Base-by-base conservation (phyloP, 2,888 invertebrate genomes). In the Nomada lathburiana region DNA sequence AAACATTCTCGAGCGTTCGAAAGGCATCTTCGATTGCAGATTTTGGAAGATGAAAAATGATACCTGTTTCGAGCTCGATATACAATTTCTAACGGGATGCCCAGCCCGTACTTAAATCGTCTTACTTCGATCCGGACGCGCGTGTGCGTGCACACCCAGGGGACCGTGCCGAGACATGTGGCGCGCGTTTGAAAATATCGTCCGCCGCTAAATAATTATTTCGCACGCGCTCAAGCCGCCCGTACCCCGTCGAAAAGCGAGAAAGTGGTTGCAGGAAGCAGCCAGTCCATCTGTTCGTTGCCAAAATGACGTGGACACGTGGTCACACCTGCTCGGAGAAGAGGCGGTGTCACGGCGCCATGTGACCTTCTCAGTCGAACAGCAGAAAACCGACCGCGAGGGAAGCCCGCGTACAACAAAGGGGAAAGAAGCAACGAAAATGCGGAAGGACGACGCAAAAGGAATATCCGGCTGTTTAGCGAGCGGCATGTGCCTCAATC, bases 341-440 rank as follows among this genome's bases (percentile, higher is more conserved):
- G 36, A 20, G 50, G 26, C 26, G 16, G 26, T 20, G 23, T 26
- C 42, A 23, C 18, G 16, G 20, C 20, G 69, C 69, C 44, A 69
- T 69, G 26, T 57, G 57, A 69, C 44, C 23, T 13, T 16, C 55
- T 16, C 20, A 53, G 53, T 16, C 16, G 13, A 13, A 20, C 36
- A 44, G 13, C 26, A 16, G 16, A 36, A 50, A 50, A 16, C 0
- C 5, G 59, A 23, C 13, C 44, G 52, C 60, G 44, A 29, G 36
- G 60, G 64, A 77, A 60, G 65, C 64, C 63, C 16, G 20, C n/a
- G 23, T 20, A 11, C 29, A 9, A 47, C 36, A 42, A 57, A 50
- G 26, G 64, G 76, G 76, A 76, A 76, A 71, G 76, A 76, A 76
- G 76, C 76, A 57, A 71, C 76, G 71, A 64, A 53, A 76, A 76